Evolutionary conservation across 2,113 vertebrate species (phyloP).

Genomic region (Hystrix cristata): DNA sequence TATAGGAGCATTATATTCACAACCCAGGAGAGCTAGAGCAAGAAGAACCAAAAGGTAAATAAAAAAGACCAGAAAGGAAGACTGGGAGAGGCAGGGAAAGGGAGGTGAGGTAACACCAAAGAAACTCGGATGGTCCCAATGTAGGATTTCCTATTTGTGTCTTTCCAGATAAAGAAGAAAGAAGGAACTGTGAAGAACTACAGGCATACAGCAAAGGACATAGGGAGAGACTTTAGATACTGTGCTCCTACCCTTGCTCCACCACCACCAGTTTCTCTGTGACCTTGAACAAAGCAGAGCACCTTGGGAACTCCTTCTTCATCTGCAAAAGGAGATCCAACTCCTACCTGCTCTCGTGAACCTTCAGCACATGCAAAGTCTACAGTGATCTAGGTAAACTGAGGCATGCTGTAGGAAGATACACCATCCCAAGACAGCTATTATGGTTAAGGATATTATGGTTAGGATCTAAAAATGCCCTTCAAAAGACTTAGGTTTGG

Average conservation of each 20-base stretch:
- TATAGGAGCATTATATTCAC: neutral
- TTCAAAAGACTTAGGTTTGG: neutral
- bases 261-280: neutral
- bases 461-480: neutral
- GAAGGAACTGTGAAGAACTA: neutral
- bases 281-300: neutral
- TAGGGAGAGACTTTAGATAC: neutral
- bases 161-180: neutral
- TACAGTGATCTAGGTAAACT: rapidly evolving
- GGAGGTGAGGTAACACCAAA: neutral
- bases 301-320: neutral
- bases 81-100: rapidly evolving
- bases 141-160: neutral
- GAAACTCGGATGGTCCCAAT: neutral
- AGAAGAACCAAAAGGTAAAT: neutral
- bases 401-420: rapidly evolving
- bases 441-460: neutral
- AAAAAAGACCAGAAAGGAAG: neutral
- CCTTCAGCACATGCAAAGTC: neutral
- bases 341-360: rapidly evolving
- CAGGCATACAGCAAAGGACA: neutral
- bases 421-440: neutral
- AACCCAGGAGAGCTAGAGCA: neutral
- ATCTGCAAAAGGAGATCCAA: neutral
- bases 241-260: neutral